phyloP scores from a whole-genome alignment of 2,797 vertebrate genomes.

The Dromococcyx pavoninus region DNA sequence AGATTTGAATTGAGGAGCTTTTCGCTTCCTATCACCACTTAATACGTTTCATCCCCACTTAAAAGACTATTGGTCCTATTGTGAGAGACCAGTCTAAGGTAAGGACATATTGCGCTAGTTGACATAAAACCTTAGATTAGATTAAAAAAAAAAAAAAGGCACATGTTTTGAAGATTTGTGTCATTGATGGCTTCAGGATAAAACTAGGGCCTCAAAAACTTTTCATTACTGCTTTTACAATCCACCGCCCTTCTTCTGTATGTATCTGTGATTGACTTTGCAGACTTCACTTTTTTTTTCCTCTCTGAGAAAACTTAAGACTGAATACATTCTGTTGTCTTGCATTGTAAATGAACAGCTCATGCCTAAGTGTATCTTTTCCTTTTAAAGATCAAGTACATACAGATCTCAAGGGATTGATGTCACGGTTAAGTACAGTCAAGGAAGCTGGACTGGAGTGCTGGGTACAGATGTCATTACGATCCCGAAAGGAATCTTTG shows the following conservation, averaged over 20 bases:
- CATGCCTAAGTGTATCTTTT: not conserved
- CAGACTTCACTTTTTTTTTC: not conserved
- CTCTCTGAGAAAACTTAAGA: not conserved
- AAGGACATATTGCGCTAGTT: not conserved
- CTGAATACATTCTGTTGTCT: not conserved
- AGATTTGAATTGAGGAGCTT: constrained; percentile 1
- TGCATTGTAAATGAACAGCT: not conserved
- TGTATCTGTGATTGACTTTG: not conserved
- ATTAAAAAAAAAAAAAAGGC: not conserved
- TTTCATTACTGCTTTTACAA: not conserved
- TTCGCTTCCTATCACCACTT: not conserved
- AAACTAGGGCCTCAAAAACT: not conserved
- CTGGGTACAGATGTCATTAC: constrained; percentile 86
- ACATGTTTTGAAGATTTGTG: not conserved
- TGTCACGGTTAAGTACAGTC: constrained; percentile 91
- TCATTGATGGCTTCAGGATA: not conserved
- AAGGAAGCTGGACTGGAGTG: constrained; percentile 94
- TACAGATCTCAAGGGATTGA: constrained; percentile 78
- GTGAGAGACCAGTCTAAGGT: not conserved
- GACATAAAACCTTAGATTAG: not conserved
- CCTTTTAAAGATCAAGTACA: constrained; percentile 83
- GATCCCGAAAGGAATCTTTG: constrained; percentile 86
- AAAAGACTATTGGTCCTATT: not conserved
- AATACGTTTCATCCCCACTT: not conserved
- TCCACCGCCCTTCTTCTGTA: not conserved